These are phyloP conservation scores for Phrynocephalus vlangalii DNA, from an alignment of 2,797 vertebrate species.

Conservation along the genomic window DNA sequence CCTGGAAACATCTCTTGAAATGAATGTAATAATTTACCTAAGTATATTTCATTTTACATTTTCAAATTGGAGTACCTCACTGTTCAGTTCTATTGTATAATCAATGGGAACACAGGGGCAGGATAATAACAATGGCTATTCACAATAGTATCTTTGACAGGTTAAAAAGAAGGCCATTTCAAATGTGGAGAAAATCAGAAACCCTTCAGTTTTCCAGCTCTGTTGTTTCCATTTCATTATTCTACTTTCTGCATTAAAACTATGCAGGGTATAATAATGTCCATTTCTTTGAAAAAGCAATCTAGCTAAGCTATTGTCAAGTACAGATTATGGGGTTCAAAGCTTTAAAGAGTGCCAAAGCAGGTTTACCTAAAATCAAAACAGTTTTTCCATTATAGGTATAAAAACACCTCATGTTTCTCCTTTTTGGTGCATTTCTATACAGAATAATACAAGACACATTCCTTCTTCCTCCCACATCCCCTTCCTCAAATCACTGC, in stretches of 20 bases:
- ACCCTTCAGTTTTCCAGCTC: neutral
- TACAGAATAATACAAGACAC: neutral
- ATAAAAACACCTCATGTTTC: neutral
- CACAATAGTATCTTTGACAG: slow-evolving; percentile 18
- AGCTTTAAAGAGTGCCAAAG: slow-evolving; percentile 7
- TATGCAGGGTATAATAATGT: neutral
- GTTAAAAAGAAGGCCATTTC: slow-evolving; percentile 14
- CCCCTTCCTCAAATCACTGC: neutral
- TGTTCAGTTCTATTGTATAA: slow-evolving; percentile 12
- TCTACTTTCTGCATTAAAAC: slow-evolving; percentile 14
- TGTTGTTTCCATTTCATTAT: slow-evolving; percentile 12
- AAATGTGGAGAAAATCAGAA: slow-evolving; percentile 8
- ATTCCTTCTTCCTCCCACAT: neutral
- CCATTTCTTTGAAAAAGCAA: neutral
- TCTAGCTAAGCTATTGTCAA: slow-evolving; percentile 15
- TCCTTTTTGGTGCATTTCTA: neutral
- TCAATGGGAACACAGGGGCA: slow-evolving; percentile 19
- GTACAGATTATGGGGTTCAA: neutral
- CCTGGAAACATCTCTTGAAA: slow-evolving; percentile 22
- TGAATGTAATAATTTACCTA: slow-evolving; percentile 14
- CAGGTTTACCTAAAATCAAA: neutral
- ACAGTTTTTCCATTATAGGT: too few relatives aligned
- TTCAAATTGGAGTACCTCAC: slow-evolving; percentile 4
- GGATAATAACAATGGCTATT: slow-evolving; percentile 4
- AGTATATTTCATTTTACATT: slow-evolving; percentile 26